These are phyloP conservation scores for Thera obeliscata DNA, from an alignment of 2,888 invertebrate species.

Conservation along the genomic window DNA sequence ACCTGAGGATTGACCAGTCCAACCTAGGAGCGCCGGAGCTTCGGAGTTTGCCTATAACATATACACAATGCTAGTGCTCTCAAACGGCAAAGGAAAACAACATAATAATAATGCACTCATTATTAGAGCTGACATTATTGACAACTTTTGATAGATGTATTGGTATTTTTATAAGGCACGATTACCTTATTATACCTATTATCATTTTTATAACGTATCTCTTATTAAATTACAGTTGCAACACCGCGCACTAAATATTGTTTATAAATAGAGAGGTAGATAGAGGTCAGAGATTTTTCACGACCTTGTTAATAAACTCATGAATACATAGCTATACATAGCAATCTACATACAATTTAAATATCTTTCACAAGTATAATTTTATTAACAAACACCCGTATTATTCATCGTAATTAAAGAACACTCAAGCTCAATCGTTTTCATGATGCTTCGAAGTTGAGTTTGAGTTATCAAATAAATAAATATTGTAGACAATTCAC, in stretches of 20 bases:
- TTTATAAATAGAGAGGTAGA: background rate
- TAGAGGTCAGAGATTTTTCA: conserved; percentile 2
- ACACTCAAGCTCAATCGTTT: background rate
- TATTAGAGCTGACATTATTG: no score
- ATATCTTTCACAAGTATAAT: background rate
- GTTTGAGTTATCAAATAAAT: background rate
- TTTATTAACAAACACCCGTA: background rate
- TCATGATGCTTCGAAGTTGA: background rate
- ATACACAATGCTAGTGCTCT: no score
- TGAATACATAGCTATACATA: background rate
- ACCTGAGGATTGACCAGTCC: no score
- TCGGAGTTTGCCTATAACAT: no score
- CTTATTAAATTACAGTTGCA: background rate
- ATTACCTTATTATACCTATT: background rate
- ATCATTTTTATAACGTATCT: background rate
- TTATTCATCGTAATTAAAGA: background rate
- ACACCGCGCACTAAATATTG: background rate
- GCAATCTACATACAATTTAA: conserved; percentile 6
- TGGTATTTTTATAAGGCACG: background rate
- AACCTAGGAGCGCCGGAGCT: no score
- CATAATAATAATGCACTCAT: no score
- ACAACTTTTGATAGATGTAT: background rate
- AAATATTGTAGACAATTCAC: no score
- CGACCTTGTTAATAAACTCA: background rate
- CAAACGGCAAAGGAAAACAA: no score